Base-by-base conservation (phyloP, 2,797 vertebrate genomes). In the Macropus fuliginosus region DNA sequence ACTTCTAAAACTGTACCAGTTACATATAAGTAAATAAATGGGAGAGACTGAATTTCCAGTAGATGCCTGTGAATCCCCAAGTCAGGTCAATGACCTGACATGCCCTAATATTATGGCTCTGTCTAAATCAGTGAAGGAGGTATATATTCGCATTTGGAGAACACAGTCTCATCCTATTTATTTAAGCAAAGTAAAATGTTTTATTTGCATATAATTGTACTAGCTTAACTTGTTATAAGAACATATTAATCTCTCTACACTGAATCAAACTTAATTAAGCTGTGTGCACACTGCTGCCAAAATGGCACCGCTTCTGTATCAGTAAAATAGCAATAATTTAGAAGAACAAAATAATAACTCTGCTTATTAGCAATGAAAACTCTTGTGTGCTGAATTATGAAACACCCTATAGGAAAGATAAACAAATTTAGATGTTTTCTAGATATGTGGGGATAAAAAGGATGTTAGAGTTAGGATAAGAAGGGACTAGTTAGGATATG, bases 251-350 rank as follows among this genome's bases (percentile, higher is more conserved):
- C 89, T 3, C 4, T 95, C 8, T 95, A 62, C 14, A 91, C 13
- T 94, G 62, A 94, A 96, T 94, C 87, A 93, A 94, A 96, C 93
- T 94, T 96, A 96, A 94, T 96, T 95, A 74, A 93, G 91, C 54
- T 94, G 81, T 59, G 5, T 11, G 0, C 6, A 62, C 14, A 94
- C 5, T 92, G 11, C 14, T 92, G 29, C 57, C n/a, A 28, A 93
- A 93, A 94, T 66, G 52, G 0, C 91, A 95, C 59, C 95, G 91
- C 96, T 93, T 91, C 89, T 89, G 0, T 89, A 55, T 55, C 89
- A 34, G 46, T 57, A n/a, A 90, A 92, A 93, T 34, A 66, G n/a
- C 13, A 66, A 96, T 94, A 96, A 96, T 91, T 97, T 91, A 92
- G 94, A 93, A 92, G 54, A 96, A 93, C 12, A 92, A 94, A 96